Base-by-base conservation (phyloP, 2,113 vertebrate species). In the Corythaeola cristata region DNA sequence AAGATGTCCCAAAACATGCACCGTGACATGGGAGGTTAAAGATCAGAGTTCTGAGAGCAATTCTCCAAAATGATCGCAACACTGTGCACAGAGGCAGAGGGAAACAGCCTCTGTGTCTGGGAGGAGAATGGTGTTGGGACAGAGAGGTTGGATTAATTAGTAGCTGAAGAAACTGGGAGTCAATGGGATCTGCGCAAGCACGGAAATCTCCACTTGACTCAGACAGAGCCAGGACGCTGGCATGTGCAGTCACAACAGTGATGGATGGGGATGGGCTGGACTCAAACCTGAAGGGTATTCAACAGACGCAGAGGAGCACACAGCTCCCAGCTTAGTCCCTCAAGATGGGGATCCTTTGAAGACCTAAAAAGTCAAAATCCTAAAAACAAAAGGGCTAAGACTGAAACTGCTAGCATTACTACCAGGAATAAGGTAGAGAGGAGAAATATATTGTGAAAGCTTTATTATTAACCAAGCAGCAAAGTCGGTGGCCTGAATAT, bases 191-290 rank as follows among this genome's bases (percentile, higher is more conserved):
- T 24, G 23, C 62, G 64, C 30, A 69, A 53, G 69, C 23, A 23
- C 0, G 1, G 30, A 59, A 7, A 30, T 59, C 49, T 59, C 33
- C 30, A 1, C 33, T 15, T 37, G 32, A n/a, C 49, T n/a, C 73
- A 88, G 55, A 7, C 37, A 79, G 27, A 39, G 44, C 39, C 0
- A 0, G 56, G 17, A 17, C 1, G 1, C 81, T 49, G 44, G 8
- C 5, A 4, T 22, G 9, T 71, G 41, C 18, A 45, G 35, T 19
- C 45, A 45, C 37, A 82, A 8, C 10, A 45, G n/a, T 8, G 47
- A 23, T 24, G 23, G 45, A 49, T 55, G 23, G 20, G n/a, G 11
- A 15, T 68, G 45, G 24, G 32, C 2, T 80, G 63, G 28, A 6
- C 56, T 60, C 50, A 55, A 7, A 62, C 35, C 58, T 56, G 52